phyloP scores from a whole-genome alignment of 2,888 invertebrate genomes.

The Hypolimnas misippus region DNA sequence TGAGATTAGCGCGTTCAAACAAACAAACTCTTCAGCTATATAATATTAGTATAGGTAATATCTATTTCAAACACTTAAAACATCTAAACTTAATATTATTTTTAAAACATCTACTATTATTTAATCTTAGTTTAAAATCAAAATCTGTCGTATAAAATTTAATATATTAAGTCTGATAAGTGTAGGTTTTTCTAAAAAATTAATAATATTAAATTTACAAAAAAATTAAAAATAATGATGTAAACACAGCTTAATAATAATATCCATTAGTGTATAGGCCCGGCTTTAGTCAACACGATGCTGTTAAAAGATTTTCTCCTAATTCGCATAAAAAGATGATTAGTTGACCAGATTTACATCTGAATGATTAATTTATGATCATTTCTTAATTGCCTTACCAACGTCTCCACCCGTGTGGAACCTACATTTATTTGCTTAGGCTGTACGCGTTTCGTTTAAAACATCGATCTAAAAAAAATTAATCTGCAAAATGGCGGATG shows the following conservation, averaged over 20 bases:
- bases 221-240: not conserved
- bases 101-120: no score
- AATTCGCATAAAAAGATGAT: constrained; percentile 3
- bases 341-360: constrained; percentile 7
- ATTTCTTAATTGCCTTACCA: constrained; percentile 7
- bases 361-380: constrained; percentile 3
- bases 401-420: constrained; percentile 11
- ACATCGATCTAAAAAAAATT: not conserved
- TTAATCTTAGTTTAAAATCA: no score
- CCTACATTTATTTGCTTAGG: constrained; percentile 3
- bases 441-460: not conserved
- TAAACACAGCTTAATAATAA: not conserved
- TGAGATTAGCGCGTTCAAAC: no score
- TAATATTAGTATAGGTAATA: no score
- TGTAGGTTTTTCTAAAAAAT: no score
- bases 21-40: no score
- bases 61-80: no score
- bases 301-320: not conserved
- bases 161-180: not conserved
- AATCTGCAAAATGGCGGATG: no score
- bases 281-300: not conserved
- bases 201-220: no score
- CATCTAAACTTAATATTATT: no score
- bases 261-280: not conserved
- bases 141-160: no score